Evolutionary conservation across 2,113 vertebrate species (phyloP), one percentile per base, ranked within the genome.

Genomic region (Xerus inauris): DNA sequence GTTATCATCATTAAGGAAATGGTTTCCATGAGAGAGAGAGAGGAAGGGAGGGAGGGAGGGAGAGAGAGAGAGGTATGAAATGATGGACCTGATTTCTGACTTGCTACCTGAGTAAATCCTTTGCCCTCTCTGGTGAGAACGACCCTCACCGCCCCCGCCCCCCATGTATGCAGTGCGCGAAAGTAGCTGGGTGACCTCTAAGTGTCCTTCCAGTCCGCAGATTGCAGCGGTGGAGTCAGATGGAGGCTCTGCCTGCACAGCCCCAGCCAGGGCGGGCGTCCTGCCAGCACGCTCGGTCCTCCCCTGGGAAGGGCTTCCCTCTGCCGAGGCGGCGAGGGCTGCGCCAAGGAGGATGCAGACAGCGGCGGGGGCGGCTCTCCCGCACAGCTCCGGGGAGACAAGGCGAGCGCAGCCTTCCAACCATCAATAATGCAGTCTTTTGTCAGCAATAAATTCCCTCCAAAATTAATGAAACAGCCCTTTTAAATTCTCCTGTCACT

Each of bases 391-490:
- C 59, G 0, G 13, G 32, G 88, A 93, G 77, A 94, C 51, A 1
- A 40, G 84, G 80, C 35, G 8, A 92, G 51, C 5, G 13, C 90
- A 54, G 87, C 54, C 90, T 87, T 85, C 47, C 38, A 47, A 38
- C 86, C 79, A 89, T 97, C 93, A 95, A 95, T 97, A 98, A 96
- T 42, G 64, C 64, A 47, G 88, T 95, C 69, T 94, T 96, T 95
- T 97, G 97, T 96, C 93, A 93, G 97, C 94, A 86, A 93, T 97
- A 97, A 93, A 95, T 97, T 97, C 91, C 93, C 97, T 96, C 95
- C 97, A 96, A 95, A 97, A 97, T 98, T 97, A 97, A 97, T 94
- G 93, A 97, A 97, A 97, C 85, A 93, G 88, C 73, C 94, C 83
- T 96, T 96, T 95, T 96, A 96, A 95, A 97, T 97, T 86, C 88